phyloP scores from a whole-genome alignment of 35 echinoderm and acorn worm genomes.

The Chiridota heheva region DNA sequence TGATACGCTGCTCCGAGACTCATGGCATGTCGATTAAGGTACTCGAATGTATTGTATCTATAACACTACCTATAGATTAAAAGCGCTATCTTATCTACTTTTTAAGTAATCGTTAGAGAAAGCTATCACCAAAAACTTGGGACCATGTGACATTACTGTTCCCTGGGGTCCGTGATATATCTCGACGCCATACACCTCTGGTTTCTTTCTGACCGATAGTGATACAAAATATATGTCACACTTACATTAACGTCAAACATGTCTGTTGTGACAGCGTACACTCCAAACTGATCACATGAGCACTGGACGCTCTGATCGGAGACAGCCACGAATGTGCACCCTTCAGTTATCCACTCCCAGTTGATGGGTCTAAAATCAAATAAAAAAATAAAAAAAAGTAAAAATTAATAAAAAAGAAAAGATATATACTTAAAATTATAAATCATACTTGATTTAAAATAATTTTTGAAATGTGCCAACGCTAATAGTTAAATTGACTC shows the following conservation, averaged over 20 bases:
- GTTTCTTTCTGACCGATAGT: neutral
- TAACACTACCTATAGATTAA: no score
- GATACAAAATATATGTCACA: neutral
- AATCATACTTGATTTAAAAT: neutral
- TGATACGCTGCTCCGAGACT: no score
- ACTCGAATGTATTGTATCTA: no score
- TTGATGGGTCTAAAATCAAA: slow-evolving; percentile 51
- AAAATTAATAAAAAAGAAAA: neutral
- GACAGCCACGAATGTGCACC: neutral
- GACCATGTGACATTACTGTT: no score
- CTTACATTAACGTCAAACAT: slow-evolving; percentile 96
- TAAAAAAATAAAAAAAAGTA: neutral
- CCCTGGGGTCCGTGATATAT: no score
- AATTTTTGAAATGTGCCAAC: no score
- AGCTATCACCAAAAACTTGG: no score
- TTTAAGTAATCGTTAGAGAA: no score
- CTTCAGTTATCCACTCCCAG: slow-evolving; percentile 68
- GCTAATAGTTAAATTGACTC: no score
- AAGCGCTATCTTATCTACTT: no score
- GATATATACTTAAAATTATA: neutral
- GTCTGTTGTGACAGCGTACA: slow-evolving; percentile 92
- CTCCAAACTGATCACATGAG: slow-evolving; percentile 62
- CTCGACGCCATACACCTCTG: no score
- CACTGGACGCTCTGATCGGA: slow-evolving; percentile 54
- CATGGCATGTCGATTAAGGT: no score